A percentile compares a stretch with the other conserved stretches of the same genome.
Conservation (phyloP, 2,888 invertebrate genomes). For the Drosophila demipolita region DNA sequence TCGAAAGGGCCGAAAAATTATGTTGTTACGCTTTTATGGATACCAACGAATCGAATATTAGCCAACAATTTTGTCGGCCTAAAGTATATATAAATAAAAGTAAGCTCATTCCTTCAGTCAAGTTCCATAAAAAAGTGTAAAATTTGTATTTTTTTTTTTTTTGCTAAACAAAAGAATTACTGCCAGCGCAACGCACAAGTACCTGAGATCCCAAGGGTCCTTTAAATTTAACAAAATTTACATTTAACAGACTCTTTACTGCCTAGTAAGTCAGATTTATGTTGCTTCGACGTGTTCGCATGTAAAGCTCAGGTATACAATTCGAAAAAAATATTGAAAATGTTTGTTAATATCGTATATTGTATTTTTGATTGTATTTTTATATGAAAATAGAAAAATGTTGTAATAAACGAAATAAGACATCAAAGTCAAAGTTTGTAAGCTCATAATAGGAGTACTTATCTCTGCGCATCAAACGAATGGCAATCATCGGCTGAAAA, state of each 20-base stretch:
- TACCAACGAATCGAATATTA: slow-evolving; percentile 12
- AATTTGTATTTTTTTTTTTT: slow-evolving; percentile 5
- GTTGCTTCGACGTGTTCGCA: neutral
- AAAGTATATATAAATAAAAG: neutral
- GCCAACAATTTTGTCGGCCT: slow-evolving; percentile 9
- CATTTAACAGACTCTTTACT: slow-evolving; percentile 37
- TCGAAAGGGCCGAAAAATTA: neutral
- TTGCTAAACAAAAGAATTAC: neutral
- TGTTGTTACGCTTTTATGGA: neutral
- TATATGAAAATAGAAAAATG: slow-evolving; percentile 37
- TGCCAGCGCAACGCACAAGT: neutral
- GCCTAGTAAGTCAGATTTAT: slow-evolving; percentile 8
- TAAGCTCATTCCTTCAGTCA: neutral
- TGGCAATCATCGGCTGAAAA: neutral
- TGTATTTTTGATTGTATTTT: slow-evolving; percentile 30
- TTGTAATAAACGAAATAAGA: slow-evolving; percentile 16
- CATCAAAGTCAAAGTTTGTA: slow-evolving; percentile 42
- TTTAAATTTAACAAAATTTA: slow-evolving; percentile 56
- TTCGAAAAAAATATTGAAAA: slow-evolving; percentile 13
- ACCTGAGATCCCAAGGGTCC: slow-evolving; percentile 14
- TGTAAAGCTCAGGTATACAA: neutral
- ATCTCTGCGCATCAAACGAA: slow-evolving; percentile 11
- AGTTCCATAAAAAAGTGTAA: slow-evolving; percentile 1
- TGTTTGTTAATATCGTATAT: neutral
- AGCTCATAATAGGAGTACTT: slow-evolving; percentile 12